These are phyloP conservation scores for Himalopsyche anomala DNA, from an alignment of 2,888 invertebrate species.

Conservation along the genomic window DNA sequence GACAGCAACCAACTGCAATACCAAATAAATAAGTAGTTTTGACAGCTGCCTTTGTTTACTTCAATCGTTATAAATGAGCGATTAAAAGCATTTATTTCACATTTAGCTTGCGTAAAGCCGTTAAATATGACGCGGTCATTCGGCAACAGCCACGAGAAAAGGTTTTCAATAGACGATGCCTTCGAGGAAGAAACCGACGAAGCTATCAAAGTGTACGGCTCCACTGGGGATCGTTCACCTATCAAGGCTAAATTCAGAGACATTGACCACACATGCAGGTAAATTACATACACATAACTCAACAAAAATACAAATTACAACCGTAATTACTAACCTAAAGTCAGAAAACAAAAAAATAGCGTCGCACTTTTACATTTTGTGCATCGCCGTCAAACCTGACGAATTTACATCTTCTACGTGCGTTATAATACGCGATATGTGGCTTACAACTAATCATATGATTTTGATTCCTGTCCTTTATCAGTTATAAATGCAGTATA, in stretches of 20 bases:
- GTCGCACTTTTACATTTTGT: too few relatives aligned
- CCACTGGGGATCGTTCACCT: slow-evolving; percentile 84
- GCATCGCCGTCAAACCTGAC: neutral
- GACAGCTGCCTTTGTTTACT: slow-evolving; percentile 75
- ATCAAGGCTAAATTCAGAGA: slow-evolving; percentile 77
- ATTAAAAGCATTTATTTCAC: slow-evolving; percentile 67
- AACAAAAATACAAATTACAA: neutral
- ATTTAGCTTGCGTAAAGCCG: neutral
- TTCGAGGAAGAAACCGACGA: slow-evolving; percentile 92
- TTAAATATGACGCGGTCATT: slow-evolving; percentile 76
- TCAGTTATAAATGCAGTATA: too few relatives aligned
- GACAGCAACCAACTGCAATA: neutral
- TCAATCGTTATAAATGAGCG: slow-evolving; percentile 72
- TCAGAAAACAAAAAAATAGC: neutral
- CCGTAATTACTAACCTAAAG: neutral
- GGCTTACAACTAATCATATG: too few relatives aligned
- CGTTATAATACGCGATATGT: neutral
- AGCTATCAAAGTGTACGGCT: slow-evolving; percentile 88
- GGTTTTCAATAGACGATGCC: slow-evolving; percentile 90
- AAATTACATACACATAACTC: slow-evolving; percentile 62
- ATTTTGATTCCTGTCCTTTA: too few relatives aligned
- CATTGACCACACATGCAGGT: slow-evolving; percentile 75
- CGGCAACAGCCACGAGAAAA: slow-evolving; percentile 76
- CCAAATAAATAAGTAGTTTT: slow-evolving; percentile 67
- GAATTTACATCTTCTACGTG: neutral